These are phyloP conservation scores for Plumapathes pennacea DNA, from an alignment of 92 coral and sea anemone species.

Conservation along the genomic window DNA sequence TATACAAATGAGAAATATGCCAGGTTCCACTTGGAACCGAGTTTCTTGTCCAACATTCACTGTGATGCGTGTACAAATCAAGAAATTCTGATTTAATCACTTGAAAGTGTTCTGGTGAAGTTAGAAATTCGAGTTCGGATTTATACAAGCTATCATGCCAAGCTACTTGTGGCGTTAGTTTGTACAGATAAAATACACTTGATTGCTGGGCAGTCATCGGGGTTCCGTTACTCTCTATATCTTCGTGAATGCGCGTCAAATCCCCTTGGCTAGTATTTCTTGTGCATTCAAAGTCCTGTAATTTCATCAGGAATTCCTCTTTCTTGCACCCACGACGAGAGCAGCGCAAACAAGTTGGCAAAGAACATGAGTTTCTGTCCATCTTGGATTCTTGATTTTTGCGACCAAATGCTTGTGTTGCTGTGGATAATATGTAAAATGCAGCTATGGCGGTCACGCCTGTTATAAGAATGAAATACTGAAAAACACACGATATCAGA, in stretches of 20 bases:
- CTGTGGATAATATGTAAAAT: too few species aligned
- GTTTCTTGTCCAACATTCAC: constrained; percentile 73
- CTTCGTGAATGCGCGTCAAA: constrained; percentile 59
- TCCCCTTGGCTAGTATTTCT: constrained; percentile 10
- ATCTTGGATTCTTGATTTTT: too few species aligned
- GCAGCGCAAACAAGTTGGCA: constrained; percentile 59
- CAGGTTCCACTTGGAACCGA: constrained; percentile 70
- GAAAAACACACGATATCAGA: too few species aligned
- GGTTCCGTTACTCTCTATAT: not conserved
- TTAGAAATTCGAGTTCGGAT: constrained; percentile 14
- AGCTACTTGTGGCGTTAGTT: constrained; percentile 36
- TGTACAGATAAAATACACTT: constrained; percentile 62
- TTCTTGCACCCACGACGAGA: constrained; percentile 21
- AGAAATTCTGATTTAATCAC: constrained; percentile 57
- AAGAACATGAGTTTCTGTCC: constrained; percentile 29
- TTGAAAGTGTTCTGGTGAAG: constrained; percentile 14
- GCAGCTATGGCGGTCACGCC: too few species aligned
- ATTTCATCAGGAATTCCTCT: constrained; percentile 24
- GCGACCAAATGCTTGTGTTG: too few species aligned
- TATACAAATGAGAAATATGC: constrained; percentile 70
- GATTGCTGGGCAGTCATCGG: constrained; percentile 58
- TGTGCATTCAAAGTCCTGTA: constrained; percentile 34
- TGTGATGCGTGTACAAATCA: constrained; percentile 17
- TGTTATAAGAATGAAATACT: too few species aligned
- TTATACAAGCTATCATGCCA: constrained; percentile 45